Conservation (phyloP, 2,113 vertebrate genomes). For the Menura novaehollandiae region DNA sequence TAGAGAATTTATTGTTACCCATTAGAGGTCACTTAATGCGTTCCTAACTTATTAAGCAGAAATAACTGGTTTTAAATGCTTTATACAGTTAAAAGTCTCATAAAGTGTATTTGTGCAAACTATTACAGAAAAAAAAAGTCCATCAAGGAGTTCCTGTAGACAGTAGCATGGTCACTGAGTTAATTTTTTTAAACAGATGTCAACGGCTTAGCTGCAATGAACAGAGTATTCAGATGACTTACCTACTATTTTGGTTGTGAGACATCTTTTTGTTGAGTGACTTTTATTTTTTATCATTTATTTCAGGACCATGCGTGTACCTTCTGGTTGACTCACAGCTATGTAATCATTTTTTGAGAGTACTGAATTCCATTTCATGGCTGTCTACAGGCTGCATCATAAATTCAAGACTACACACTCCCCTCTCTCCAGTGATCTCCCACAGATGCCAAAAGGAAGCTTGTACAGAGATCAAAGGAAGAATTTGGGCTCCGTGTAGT, state of each 20-base stretch:
- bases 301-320: not conserved
- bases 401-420: conserved; percentile 26
- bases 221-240: not conserved
- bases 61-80: not conserved
- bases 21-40: not conserved
- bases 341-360: not conserved
- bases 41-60: not conserved
- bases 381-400: not conserved
- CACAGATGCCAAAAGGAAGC: conserved; percentile 61
- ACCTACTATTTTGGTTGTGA: not conserved
- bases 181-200: not conserved
- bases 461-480: conserved; percentile 58
- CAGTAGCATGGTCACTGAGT: not conserved
- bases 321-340: not conserved
- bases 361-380: conserved; percentile 6
- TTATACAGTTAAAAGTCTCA: not conserved
- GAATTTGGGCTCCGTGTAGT: conserved; percentile 47
- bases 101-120: not conserved
- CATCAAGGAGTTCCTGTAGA: not conserved
- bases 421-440: conserved; percentile 35
- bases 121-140: not conserved
- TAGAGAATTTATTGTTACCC: not conserved
- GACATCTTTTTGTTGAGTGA: not conserved
- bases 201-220: not conserved
- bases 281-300: not conserved